Conservation (phyloP, 2,113 vertebrate genomes). For the Falcunculus frontatus region DNA sequence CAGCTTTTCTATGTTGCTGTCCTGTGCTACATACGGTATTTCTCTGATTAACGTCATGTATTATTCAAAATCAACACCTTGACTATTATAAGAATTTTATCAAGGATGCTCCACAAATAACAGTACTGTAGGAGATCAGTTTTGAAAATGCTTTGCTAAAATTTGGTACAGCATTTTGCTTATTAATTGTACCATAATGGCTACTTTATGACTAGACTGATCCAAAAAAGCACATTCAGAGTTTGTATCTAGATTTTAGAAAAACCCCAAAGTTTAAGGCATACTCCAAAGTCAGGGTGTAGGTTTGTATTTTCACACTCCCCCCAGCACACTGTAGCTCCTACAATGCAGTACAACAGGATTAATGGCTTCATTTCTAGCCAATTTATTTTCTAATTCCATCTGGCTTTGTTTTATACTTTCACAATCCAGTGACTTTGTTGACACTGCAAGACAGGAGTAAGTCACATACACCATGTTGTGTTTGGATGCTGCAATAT, state of each 20-base stretch:
- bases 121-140: not conserved
- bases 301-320: not conserved
- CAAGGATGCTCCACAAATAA: not conserved
- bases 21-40: not conserved
- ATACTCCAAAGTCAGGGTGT: not conserved
- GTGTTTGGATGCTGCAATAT: not conserved
- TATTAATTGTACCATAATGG: not conserved
- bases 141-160: not conserved
- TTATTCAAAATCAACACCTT: not conserved
- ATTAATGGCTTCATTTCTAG: not conserved
- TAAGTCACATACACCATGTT: not conserved
- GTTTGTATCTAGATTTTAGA: not conserved
- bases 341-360: not conserved
- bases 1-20: not conserved
- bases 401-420: not conserved
- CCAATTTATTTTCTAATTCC: conserved; percentile 3
- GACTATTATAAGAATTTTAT: not conserved
- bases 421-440: conserved; percentile 4
- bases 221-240: not conserved
- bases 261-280: not conserved
- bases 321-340: not conserved
- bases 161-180: not conserved
- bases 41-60: not conserved
- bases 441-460: conserved; percentile 17
- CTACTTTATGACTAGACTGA: not conserved